Evolutionary conservation across 2,113 vertebrate genomes (phyloP).

Genomic region (Phaetusa simplex): DNA sequence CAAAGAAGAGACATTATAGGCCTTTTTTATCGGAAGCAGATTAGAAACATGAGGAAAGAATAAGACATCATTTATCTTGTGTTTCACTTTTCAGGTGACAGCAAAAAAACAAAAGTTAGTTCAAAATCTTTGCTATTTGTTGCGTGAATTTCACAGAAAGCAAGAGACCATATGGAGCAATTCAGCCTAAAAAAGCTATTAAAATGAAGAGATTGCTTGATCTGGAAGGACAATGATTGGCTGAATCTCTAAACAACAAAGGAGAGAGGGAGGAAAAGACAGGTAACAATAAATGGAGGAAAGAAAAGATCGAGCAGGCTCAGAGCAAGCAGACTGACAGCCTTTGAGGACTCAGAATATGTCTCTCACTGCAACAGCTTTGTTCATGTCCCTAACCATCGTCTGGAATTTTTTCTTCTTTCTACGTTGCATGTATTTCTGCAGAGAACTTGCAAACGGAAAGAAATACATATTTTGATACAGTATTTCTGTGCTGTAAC

Average conservation of each 20-base stretch:
- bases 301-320: background rate
- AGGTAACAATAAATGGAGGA: background rate
- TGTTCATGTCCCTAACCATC: background rate
- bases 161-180: background rate
- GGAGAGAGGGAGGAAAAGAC: background rate
- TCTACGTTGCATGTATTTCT: background rate
- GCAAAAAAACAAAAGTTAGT: slow-evolving; percentile 10
- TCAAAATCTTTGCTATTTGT: slow-evolving; percentile 4
- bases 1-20: background rate
- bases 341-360: background rate
- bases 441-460: background rate
- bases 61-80: slow-evolving; percentile 34
- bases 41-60: slow-evolving; percentile 13
- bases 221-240: slow-evolving; percentile 5
- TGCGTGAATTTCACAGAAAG: background rate
- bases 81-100: background rate
- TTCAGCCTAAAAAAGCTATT: background rate
- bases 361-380: background rate
- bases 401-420: background rate
- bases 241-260: background rate
- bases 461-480: background rate
- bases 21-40: background rate
- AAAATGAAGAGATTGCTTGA: background rate
- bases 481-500: background rate
- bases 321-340: background rate